A percentile compares a stretch with the other conserved stretches of the same genome.
phyloP scores from a whole-genome alignment of 2,797 vertebrate species.

The Sardinella longiceps region DNA sequence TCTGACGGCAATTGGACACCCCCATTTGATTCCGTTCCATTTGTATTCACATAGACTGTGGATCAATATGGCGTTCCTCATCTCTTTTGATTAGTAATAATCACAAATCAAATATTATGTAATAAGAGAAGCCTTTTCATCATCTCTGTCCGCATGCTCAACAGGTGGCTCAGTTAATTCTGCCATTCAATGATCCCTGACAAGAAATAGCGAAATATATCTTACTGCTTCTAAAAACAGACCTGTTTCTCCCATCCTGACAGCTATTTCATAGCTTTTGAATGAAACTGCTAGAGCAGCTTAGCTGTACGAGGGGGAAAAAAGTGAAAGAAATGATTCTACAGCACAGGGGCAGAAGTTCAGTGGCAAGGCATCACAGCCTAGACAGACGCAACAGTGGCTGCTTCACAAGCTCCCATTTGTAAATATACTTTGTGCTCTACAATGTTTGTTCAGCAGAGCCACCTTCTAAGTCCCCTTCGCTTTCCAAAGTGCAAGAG shows the following conservation, averaged over 20 bases:
- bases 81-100: neutral
- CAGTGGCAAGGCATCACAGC: neutral
- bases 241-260: neutral
- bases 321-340: neutral
- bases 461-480: constrained; percentile 19
- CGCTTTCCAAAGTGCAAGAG: constrained; percentile 7
- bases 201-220: neutral
- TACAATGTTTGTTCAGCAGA: neutral
- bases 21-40: neutral
- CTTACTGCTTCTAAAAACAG: neutral
- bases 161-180: neutral
- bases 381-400: too few species aligned
- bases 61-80: neutral
- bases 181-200: neutral
- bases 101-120: neutral
- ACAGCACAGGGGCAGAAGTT: neutral
- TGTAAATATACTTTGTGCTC: constrained; percentile 15
- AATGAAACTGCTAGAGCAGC: neutral
- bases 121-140: neutral
- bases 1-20: neutral
- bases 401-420: neutral
- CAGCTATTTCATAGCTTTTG: neutral
- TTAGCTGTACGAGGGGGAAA: neutral
- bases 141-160: neutral
- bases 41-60: neutral